These are phyloP conservation scores for Pyralis farinalis DNA, from an alignment of 2,888 invertebrate species.

Conservation along the genomic window DNA sequence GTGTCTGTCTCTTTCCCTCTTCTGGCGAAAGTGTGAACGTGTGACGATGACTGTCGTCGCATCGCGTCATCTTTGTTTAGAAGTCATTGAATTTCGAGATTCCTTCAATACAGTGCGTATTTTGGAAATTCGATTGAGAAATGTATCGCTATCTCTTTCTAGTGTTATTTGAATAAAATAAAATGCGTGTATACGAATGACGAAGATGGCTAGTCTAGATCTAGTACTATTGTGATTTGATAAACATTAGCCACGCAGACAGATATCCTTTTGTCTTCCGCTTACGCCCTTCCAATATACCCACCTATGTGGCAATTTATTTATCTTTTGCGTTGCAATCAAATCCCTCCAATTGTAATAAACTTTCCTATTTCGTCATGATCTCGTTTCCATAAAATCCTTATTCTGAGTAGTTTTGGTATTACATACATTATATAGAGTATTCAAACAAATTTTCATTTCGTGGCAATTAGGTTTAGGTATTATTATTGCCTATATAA, in stretches of 20 bases:
- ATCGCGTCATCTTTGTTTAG: slow-evolving; percentile 75
- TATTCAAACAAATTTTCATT: too few species aligned
- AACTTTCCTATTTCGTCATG: too few species aligned
- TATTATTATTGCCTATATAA: too few species aligned
- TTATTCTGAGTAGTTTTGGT: too few species aligned
- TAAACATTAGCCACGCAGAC: too few species aligned
- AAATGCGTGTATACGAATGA: slow-evolving; percentile 21
- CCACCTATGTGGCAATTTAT: too few species aligned
- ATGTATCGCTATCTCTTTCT: slow-evolving; percentile 62
- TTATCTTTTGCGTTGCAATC: too few species aligned
- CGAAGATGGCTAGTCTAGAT: slow-evolving; percentile 31
- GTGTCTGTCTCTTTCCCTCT: slow-evolving; percentile 62
- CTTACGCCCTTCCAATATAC: too few species aligned
- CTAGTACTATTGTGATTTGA: slow-evolving; percentile 13
- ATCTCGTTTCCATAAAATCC: too few species aligned
- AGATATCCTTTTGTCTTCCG: slow-evolving; percentile 22
- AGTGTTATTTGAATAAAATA: slow-evolving; percentile 9
- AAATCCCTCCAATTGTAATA: too few species aligned
- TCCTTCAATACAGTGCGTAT: slow-evolving; percentile 45
- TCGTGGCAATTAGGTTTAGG: too few species aligned
- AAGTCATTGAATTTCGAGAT: slow-evolving; percentile 59
- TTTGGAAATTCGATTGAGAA: slow-evolving; percentile 64
- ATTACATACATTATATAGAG: too few species aligned
- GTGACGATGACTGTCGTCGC: slow-evolving; percentile 46
- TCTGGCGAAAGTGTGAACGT: slow-evolving; percentile 23